phyloP scores from a whole-genome alignment of 2,113 vertebrate species.

The Uria aalge region DNA sequence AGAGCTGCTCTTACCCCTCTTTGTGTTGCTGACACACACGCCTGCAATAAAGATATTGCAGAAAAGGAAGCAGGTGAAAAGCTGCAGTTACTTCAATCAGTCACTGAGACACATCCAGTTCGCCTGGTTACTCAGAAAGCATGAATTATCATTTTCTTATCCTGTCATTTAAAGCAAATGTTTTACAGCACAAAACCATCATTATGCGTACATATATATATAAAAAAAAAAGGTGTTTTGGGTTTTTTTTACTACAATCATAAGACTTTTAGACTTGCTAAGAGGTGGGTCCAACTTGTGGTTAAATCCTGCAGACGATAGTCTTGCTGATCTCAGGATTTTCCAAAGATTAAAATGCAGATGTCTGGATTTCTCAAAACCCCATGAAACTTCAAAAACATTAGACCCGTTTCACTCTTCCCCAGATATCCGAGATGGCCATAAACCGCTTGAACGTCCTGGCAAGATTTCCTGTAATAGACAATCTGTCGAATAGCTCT shows the following conservation, averaged over 20 bases:
- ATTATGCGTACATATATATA: not conserved
- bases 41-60: not conserved
- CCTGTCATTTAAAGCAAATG: not conserved
- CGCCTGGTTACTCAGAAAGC: not conserved
- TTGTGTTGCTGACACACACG: not conserved
- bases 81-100: not conserved
- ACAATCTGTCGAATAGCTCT: not conserved
- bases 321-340: conserved; percentile 55
- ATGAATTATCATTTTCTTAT: not conserved
- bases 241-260: not conserved
- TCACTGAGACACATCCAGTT: not conserved
- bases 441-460: not conserved
- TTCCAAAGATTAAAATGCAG: conserved; percentile 26
- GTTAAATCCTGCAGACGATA: conserved; percentile 25
- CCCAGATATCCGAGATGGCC: not conserved
- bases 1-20: not conserved
- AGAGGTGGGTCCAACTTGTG: conserved; percentile 42
- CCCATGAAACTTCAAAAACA: not conserved
- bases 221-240: not conserved
- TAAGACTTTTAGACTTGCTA: not conserved
- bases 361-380: conserved; percentile 35
- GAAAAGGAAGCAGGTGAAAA: not conserved
- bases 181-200: not conserved
- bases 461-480: not conserved
- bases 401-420: not conserved